Evolutionary conservation across 2,888 invertebrate species (phyloP), one percentile per base, ranked within the genome.

Genomic region (Conomelus anceps): DNA sequence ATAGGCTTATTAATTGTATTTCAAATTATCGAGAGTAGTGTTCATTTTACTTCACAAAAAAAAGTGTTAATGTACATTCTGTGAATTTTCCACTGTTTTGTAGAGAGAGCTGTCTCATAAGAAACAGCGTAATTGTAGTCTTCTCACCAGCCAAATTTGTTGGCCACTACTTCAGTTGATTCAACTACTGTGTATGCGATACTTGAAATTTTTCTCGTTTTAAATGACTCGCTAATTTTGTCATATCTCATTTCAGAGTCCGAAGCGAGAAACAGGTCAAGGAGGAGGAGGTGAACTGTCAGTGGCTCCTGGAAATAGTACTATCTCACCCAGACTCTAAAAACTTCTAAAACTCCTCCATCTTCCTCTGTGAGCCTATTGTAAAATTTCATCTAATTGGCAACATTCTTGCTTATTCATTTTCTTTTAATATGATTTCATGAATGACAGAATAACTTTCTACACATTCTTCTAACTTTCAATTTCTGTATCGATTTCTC

Each of bases 241-340:
- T 17, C 9, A 34, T 63, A 17, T 23, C 0, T 63, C n/a, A 22
- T 93, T 93, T 89, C 92, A 95, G 94, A 94, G 94, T 92, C 94
- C 94, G 23, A 94, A 94, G 91, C 93, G 95, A 90, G 95, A 95
- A 91, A 94, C 94, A 90, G 94, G 94, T 84, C 94, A 95, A 90
- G 91, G 91, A 92, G 63, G 63, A n/a, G 93, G 94, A 87, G 94
- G 94, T 88, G 95, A 95, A 92, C 94, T 95, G 93, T 94, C 94
- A 22, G 94, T 94, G 34, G 94, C 94, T 88, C 94, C 94, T 89
- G 95, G 94, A 26, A 90, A 90, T 88, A 90, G 90, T 41, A 24
- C 63, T 17, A 85, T 90, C 4, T 87, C 90, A 22, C 90, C 90
- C 26, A 88, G 89, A 4, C 85, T 89, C 11, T 89, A 87, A 88